Conservation (phyloP, 2,797 vertebrate genomes). For the Esox masquinongy region DNA sequence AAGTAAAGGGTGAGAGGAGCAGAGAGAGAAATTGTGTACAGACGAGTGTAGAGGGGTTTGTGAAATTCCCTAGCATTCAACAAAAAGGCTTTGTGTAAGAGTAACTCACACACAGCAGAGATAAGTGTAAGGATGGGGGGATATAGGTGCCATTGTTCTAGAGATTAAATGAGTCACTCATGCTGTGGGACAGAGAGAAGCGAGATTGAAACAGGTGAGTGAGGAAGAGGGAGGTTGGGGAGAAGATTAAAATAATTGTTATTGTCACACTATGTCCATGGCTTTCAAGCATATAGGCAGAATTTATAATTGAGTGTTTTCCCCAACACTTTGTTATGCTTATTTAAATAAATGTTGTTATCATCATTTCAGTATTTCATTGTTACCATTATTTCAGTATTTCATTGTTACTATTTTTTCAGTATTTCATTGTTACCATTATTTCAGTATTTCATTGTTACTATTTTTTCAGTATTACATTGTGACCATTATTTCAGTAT, state of each 20-base stretch:
- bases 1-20: constrained; percentile 11
- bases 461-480: neutral
- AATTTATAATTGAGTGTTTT: too few relatives aligned
- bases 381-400: neutral
- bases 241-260: constrained; percentile 56
- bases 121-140: constrained; percentile 36
- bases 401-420: neutral
- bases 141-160: constrained; percentile 67
- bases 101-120: neutral
- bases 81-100: constrained; percentile 63
- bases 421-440: constrained; percentile 31
- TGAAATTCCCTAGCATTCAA: constrained; percentile 63
- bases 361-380: constrained; percentile 31
- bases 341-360: neutral
- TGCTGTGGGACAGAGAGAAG: constrained; percentile 66
- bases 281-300: neutral
- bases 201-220: constrained; percentile 53
- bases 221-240: neutral
- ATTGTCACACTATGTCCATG: constrained; percentile 30
- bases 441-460: neutral
- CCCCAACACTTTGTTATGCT: too few relatives aligned
- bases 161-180: constrained; percentile 76
- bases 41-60: constrained; percentile 61
- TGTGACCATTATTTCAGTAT: neutral
- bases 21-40: constrained; percentile 36